These are phyloP conservation scores for Chloroceryle inda DNA, from an alignment of 2,797 vertebrate genomes.

Conservation along the genomic window DNA sequence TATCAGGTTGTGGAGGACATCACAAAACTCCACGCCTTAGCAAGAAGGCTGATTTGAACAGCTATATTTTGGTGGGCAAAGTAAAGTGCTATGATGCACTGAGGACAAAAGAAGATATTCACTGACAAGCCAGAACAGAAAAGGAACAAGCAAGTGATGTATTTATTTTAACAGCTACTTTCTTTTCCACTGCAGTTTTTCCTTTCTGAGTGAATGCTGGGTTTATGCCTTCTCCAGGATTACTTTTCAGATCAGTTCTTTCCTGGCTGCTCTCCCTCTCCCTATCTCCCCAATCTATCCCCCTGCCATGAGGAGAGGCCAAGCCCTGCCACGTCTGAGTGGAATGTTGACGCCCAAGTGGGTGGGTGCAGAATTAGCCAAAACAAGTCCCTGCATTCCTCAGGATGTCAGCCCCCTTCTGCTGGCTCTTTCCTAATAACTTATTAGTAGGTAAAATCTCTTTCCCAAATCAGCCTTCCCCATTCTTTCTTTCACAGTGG, in stretches of 20 bases:
- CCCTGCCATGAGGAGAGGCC: background rate
- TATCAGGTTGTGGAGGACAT: background rate
- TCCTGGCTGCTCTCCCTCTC: background rate
- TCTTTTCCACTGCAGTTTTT: background rate
- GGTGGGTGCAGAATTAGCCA: slow-evolving; percentile 62
- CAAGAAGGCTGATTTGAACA: background rate
- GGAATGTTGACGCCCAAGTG: slow-evolving; percentile 27
- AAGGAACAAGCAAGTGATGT: background rate
- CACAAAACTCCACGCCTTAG: background rate
- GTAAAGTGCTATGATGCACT: background rate
- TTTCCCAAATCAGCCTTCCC: slow-evolving; percentile 11
- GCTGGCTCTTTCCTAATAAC: slow-evolving; percentile 15
- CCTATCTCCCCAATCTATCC: background rate
- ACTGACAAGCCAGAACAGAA: background rate
- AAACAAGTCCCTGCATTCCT: slow-evolving; percentile 64
- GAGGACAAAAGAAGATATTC: background rate
- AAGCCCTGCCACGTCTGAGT: slow-evolving; percentile 8
- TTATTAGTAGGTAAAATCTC: slow-evolving; percentile 33
- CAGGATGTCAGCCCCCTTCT: slow-evolving; percentile 25
- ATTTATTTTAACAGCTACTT: background rate
- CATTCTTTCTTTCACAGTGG: background rate
- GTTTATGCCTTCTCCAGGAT: background rate
- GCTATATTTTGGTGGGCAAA: background rate
- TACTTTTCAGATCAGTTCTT: background rate
- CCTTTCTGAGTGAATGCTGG: background rate